Evolutionary conservation across 2,113 vertebrate genomes (phyloP), one percentile per base, ranked within the genome.

Genomic region (Neofelis nebulosa): DNA sequence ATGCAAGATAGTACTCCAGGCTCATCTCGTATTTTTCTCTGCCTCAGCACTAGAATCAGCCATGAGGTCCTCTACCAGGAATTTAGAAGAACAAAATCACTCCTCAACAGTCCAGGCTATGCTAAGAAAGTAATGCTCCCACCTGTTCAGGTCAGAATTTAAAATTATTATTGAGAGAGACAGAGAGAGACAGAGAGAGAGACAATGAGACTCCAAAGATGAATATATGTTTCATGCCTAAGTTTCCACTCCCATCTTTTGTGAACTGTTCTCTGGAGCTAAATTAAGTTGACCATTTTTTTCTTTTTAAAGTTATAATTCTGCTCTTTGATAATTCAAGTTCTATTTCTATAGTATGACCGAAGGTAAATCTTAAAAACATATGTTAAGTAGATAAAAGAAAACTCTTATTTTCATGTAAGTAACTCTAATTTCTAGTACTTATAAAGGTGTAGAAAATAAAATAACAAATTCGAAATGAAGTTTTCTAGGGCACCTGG

Each of bases 381-480:
- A 12, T 61, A 82, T 63, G n/a, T 91, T 33, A 38, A 50, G 13
- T 90, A 93, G 76, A 95, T 52, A 36, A 97, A 88, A 94, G 33
- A 96, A 82, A 76, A 91, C 33, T 21, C 21, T 95, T 97, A 61
- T 97, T 98, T 96, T 55, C 48, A 95, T 38, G 41, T 71, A 96
- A 82, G 69, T 76, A 94, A 93, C 31, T 95, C 84, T 25, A 86
- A 65, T 90, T 90, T 92, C 82, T 91, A 95, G 57, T 83, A 97
- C 86, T 50, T 87, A 41, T 57, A 19, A 90, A 96, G 89, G 63
- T 90, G 96, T 15, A 69, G 94, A 91, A 9, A 19, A 23, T 80
- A 97, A 95, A 50, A 85, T 2, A 94, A 74, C 0, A 97, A 95
- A 84, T 90, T 0, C 88, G 52, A 98, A 91, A 95, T 65, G 23